Percentiles rank a stretch among this genome's conserved stretches.
These are phyloP conservation scores for Ibycter americanus DNA, from an alignment of 2,797 vertebrate species.

Conservation along the genomic window DNA sequence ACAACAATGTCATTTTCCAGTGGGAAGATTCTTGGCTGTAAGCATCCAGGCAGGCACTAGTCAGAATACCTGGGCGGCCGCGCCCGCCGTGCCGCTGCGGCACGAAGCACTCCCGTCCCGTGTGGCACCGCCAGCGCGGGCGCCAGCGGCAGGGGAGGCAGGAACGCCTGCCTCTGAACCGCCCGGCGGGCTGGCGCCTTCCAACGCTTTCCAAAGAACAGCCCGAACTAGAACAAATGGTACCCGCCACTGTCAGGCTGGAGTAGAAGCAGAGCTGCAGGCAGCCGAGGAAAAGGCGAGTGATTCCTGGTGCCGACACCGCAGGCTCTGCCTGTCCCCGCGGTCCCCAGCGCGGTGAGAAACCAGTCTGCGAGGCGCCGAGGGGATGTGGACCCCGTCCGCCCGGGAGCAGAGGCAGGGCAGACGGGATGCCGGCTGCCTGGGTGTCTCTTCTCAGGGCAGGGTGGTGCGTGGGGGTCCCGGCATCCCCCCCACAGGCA, in stretches of 20 bases:
- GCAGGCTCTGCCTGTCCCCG: neutral
- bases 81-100: accelerated
- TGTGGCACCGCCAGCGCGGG: neutral
- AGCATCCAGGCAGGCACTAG: neutral
- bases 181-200: neutral
- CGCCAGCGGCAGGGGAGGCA: neutral
- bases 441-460: neutral
- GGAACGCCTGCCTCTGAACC: too few species aligned
- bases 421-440: accelerated
- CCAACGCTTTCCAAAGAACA: neutral
- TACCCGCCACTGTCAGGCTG: neutral
- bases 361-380: accelerated
- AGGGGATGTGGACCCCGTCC: neutral
- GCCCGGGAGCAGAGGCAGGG: neutral
- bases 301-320: neutral
- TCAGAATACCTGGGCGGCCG: accelerated
- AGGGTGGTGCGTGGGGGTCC: neutral
- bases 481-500: accelerated
- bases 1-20: neutral
- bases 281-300: neutral
- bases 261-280: neutral
- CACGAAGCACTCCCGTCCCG: neutral
- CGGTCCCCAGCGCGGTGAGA: accelerated
- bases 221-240: neutral
- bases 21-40: neutral